Conservation (phyloP, 2,113 vertebrate genomes). For the Ictalurus punctatus region DNA sequence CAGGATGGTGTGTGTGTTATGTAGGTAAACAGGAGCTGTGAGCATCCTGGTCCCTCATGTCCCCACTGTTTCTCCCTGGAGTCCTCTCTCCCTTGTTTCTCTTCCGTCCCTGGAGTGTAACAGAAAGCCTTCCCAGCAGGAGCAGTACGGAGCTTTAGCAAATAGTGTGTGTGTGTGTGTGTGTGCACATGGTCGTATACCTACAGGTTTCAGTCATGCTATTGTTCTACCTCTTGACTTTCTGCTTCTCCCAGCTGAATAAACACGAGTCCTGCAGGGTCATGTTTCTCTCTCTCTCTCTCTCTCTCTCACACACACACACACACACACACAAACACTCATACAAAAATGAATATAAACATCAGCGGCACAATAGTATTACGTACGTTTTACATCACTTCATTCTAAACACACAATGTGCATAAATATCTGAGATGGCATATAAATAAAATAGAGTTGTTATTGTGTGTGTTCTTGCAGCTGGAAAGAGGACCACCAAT, state of each 20-base stretch:
- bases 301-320: background rate
- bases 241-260: constrained; percentile 45
- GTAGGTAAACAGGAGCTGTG: background rate
- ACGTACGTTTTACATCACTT: background rate
- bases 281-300: background rate
- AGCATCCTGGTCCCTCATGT: background rate
- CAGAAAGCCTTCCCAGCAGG: background rate
- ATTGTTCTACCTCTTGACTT: constrained; percentile 13
- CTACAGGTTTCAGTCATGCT: constrained; percentile 11
- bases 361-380: background rate
- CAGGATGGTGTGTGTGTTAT: background rate
- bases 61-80: background rate
- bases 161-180: background rate
- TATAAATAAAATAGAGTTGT: background rate
- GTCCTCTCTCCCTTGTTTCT: background rate
- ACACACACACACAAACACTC: background rate
- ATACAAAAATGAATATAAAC: background rate
- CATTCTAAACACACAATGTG: background rate
- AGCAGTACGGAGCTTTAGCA: background rate
- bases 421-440: background rate
- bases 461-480: constrained; percentile 65
- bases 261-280: constrained; percentile 39
- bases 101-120: constrained; percentile 6
- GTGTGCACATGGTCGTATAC: background rate
- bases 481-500: constrained; percentile 86